Conservation (phyloP, 2,888 invertebrate genomes). For the Neocrepidodera transversa region DNA sequence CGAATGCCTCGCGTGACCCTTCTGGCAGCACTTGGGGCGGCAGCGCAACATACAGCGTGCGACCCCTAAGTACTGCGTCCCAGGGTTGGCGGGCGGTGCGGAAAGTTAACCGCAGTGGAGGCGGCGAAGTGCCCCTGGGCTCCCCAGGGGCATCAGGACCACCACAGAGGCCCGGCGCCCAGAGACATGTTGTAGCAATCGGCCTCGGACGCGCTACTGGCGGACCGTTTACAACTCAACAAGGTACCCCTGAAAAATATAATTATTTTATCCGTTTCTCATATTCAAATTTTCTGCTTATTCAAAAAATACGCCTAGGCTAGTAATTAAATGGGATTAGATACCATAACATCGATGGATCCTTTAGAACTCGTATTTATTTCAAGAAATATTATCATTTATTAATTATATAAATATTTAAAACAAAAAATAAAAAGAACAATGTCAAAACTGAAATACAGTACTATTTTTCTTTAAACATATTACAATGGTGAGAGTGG, state of each 20-base stretch:
- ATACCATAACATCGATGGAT: too few relatives aligned
- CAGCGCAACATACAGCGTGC: conserved; percentile 86
- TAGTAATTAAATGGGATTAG: too few relatives aligned
- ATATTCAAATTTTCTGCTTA: too few relatives aligned
- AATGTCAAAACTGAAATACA: too few relatives aligned
- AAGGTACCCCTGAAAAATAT: conserved; percentile 41
- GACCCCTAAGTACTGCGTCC: conserved; percentile 66
- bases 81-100: conserved; percentile 61
- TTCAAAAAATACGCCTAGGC: too few relatives aligned
- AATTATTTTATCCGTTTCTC: too few relatives aligned
- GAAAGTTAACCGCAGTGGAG: conserved; percentile 58
- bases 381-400: too few relatives aligned
- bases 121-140: conserved; percentile 67
- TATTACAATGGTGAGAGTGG: too few relatives aligned
- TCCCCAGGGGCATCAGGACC: conserved; percentile 99
- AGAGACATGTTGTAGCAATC: conserved; percentile 85
- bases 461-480: too few relatives aligned
- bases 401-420: too few relatives aligned
- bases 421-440: too few relatives aligned
- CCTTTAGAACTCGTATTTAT: too few relatives aligned
- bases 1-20: conserved; percentile 94
- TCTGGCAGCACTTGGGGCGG: conserved; percentile 86
- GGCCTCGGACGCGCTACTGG: conserved; percentile 74
- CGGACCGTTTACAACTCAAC: conserved; percentile 67
- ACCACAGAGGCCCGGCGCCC: conserved; percentile 99